Evolutionary conservation across 2,113 vertebrate species (phyloP).

Genomic region (Lagenorhynchus albirostris): DNA sequence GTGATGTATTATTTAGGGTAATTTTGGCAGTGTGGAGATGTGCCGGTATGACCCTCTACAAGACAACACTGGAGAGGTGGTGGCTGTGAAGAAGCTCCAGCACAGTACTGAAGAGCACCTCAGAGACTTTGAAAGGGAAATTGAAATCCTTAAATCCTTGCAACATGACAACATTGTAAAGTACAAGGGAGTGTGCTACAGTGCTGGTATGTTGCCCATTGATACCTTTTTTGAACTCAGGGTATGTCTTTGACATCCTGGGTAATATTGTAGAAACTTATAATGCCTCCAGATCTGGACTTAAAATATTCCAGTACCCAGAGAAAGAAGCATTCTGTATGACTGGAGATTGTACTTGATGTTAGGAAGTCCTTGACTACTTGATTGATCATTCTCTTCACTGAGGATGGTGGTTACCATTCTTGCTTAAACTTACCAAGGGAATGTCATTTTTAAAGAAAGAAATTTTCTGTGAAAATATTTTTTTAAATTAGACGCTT

Average conservation of each 20-base stretch:
- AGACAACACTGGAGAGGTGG: slow-evolving; percentile 97
- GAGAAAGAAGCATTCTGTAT: neutral
- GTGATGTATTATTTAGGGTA: slow-evolving; percentile 84
- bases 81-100: slow-evolving; percentile 98
- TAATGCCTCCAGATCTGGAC: neutral
- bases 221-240: neutral
- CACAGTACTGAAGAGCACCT: slow-evolving; percentile 96
- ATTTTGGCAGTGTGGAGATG: slow-evolving; percentile 99
- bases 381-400: neutral
- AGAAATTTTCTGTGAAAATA: slow-evolving; percentile 23
- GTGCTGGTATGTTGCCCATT: slow-evolving; percentile 87
- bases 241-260: neutral
- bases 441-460: slow-evolving; percentile 10
- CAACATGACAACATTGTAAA: slow-evolving; percentile 99
- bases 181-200: slow-evolving; percentile 98
- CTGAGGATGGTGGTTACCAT: neutral
- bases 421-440: neutral
- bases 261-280: neutral
- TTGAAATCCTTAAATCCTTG: slow-evolving; percentile 97
- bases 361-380: neutral
- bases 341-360: neutral
- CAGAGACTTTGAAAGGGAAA: slow-evolving; percentile 96
- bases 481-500: slow-evolving; percentile 10
- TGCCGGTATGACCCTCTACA: slow-evolving; percentile 96
- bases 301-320: neutral